A percentile compares a stretch with the other conserved stretches of the same genome.
Evolutionary conservation across 2,113 vertebrate species (phyloP).

Genomic region (Channa maculata): DNA sequence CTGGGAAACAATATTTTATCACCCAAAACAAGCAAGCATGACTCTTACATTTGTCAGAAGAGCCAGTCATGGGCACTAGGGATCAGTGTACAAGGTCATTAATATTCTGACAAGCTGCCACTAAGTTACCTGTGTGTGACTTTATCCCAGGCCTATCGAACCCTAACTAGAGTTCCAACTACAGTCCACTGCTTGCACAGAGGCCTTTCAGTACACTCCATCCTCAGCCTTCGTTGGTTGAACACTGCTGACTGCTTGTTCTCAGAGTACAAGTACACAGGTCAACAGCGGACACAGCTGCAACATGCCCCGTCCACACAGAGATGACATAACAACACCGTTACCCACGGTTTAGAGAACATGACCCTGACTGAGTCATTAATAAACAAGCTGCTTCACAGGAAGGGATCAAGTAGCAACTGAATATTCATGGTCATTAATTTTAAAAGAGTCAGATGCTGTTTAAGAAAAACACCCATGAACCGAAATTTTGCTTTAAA

Average conservation of each 20-base stretch:
- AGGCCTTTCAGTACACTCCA: conserved; percentile 14
- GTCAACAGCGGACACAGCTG: conserved; percentile 45
- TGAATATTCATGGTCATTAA: conserved; percentile 2
- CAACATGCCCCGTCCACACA: conserved; percentile 25
- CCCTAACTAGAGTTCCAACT: neutral
- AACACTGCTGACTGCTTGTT: conserved; percentile 14
- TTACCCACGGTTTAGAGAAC: conserved; percentile 31
- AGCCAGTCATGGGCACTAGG: neutral
- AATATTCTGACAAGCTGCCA: neutral
- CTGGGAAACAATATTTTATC: neutral
- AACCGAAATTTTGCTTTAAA: neutral
- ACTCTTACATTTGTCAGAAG: neutral
- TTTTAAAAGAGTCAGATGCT: neutral
- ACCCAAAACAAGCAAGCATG: neutral
- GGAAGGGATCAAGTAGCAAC: conserved; percentile 5
- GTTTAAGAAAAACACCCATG: neutral
- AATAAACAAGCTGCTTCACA: conserved; percentile 33
- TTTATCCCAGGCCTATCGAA: neutral
- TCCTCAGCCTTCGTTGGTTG: neutral
- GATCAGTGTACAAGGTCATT: neutral
- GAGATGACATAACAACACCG: conserved; percentile 44
- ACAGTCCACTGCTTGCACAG: conserved; percentile 6
- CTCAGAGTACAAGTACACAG: conserved; percentile 23
- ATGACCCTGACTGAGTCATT: conserved; percentile 32
- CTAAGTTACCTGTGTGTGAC: neutral